phyloP scores from a whole-genome alignment of 2,888 invertebrate genomes.

The Exocentrus adspersus region DNA sequence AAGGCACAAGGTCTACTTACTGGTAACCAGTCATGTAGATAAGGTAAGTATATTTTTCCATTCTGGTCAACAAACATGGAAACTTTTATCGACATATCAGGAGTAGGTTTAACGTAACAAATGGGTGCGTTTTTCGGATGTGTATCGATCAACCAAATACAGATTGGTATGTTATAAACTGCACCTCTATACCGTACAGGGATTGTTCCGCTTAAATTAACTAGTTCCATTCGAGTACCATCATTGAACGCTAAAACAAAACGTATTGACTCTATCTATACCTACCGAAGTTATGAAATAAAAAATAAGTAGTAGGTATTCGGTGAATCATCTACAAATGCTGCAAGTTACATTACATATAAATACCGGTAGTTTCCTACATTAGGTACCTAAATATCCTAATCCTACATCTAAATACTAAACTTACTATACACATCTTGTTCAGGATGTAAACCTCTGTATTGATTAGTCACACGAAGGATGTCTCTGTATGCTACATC shows the following conservation, averaged over 20 bases:
- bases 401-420: too few species aligned
- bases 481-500: slow-evolving; percentile 76
- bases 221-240: slow-evolving; percentile 81
- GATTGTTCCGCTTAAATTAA: slow-evolving; percentile 90
- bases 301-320: too few species aligned
- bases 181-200: slow-evolving; percentile 90
- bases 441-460: slow-evolving; percentile 72
- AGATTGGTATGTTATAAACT: slow-evolving; percentile 95
- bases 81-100: slow-evolving; percentile 94
- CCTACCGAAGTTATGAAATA: too few species aligned
- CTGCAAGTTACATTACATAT: too few species aligned
- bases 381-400: too few species aligned
- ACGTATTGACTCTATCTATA: too few species aligned
- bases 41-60: slow-evolving; percentile 96
- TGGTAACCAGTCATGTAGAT: slow-evolving; percentile 92
- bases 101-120: slow-evolving; percentile 93
- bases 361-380: not conserved
- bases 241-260: slow-evolving; percentile 82
- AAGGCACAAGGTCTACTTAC: slow-evolving; percentile 62
- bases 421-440: slow-evolving; percentile 77
- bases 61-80: slow-evolving; percentile 94
- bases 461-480: slow-evolving; percentile 70
- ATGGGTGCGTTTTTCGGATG: slow-evolving; percentile 97
- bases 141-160: slow-evolving; percentile 96
- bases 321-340: too few species aligned